These are phyloP conservation scores for Marmota monax DNA, from an alignment of 2,113 vertebrate species.

Conservation along the genomic window DNA sequence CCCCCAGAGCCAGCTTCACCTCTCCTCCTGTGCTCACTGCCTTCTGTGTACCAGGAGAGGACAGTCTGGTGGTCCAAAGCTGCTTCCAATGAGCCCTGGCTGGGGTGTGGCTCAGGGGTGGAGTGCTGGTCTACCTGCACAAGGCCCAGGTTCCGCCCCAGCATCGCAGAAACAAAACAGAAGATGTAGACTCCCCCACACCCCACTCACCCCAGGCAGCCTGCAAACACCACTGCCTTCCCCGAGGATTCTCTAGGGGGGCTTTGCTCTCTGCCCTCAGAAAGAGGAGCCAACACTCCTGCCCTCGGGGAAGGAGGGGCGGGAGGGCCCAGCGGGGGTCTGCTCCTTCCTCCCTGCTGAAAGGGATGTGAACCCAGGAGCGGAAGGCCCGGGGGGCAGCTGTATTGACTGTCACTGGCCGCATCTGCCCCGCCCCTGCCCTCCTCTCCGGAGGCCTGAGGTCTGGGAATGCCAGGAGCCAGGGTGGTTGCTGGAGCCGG, in stretches of 20 bases:
- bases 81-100: neutral
- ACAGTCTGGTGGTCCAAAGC: too few relatives aligned
- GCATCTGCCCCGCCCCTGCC: neutral
- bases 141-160: neutral
- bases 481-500: neutral
- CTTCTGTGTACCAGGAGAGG: fast-evolving
- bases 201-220: neutral
- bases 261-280: neutral
- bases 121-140: too few relatives aligned
- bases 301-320: neutral
- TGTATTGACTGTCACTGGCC: neutral
- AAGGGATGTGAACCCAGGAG: neutral
- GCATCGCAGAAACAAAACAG: neutral
- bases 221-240: neutral
- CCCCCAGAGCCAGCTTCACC: fast-evolving
- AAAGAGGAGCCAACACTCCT: neutral
- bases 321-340: too few relatives aligned
- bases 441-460: neutral
- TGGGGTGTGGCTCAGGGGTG: neutral
- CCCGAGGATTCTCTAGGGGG: neutral
- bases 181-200: neutral
- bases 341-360: neutral
- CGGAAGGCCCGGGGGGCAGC: neutral
- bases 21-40: neutral
- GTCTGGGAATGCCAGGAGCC: neutral